These are phyloP conservation scores for Machimus atricapillus DNA, from an alignment of 2,888 invertebrate species.

Conservation along the genomic window DNA sequence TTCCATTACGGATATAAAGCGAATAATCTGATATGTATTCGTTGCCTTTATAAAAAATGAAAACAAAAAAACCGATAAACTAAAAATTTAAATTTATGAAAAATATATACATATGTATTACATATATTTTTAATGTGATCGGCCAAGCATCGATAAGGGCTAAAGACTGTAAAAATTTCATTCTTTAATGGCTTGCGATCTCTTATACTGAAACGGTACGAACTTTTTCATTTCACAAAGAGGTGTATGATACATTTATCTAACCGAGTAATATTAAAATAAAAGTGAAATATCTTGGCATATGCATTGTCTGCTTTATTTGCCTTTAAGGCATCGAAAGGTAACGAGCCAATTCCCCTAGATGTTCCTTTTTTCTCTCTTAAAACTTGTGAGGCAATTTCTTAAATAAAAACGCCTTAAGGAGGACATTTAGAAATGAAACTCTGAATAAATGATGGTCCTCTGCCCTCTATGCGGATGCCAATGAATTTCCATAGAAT, in stretches of 20 bases:
- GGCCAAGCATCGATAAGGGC: no score
- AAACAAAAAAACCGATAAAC: no score
- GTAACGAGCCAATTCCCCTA: neutral
- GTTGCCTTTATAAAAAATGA: no score
- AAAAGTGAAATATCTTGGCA: neutral
- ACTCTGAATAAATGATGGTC: slow-evolving; percentile 45
- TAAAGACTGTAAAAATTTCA: neutral
- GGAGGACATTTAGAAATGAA: slow-evolving; percentile 42
- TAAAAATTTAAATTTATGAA: no score
- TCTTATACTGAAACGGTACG: neutral
- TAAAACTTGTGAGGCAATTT: slow-evolving; percentile 11
- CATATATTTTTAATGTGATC: no score
- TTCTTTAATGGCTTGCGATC: neutral
- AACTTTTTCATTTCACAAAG: neutral
- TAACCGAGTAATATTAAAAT: neutral
- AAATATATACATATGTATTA: no score
- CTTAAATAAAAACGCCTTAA: slow-evolving; percentile 35
- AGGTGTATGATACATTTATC: neutral
- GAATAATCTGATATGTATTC: no score
- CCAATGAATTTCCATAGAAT: slow-evolving; percentile 48
- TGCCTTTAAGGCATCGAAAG: neutral
- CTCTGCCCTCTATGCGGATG: slow-evolving; percentile 41
- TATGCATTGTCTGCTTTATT: neutral
- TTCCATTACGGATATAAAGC: no score
- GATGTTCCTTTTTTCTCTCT: neutral